Evolutionary conservation across 2,888 invertebrate genomes (phyloP), one percentile per base, ranked within the genome.

Genomic region (Spatulosminthurus flaviceps): DNA sequence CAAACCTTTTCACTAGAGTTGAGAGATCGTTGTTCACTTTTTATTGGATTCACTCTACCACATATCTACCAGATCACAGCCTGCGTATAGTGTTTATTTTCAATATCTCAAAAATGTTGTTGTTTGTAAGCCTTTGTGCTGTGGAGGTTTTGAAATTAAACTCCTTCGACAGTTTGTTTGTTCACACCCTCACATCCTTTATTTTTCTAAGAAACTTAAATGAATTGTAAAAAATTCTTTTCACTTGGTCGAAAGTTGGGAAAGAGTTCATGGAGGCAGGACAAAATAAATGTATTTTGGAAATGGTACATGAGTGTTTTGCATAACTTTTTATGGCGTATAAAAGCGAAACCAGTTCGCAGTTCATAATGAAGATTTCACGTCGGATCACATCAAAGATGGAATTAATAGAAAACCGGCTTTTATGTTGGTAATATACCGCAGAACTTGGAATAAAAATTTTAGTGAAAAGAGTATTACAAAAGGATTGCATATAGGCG

Each of bases 311-410:
- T 5, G 29, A 67, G 28, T 28, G 16, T 7, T 67, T 28, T 67
- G 26, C 19, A 67, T 21, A 26, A n/a, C 16, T 24, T 28, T 67
- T 13, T 24, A 28, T 67, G 26, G 29, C 28, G 19, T 67, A 13
- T 28, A n/a, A 28, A 67, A 26, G 2, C 16, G 16, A 51, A 51
- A 51, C 51, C 51, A 51, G 51, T 51, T 51, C n/a, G 51, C 51
- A 51, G 51, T 51, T n/a, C 16, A n/a, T 64, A 22, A 22, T n/a
- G 7, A 64, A 64, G n/a, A 67, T 67, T 67, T 67, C n/a, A 19
- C 29, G 28, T 67, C 67, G 67, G 67, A 19, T 67, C 26, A 67
- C 28, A 67, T 67, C 67, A 67, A 67, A 67, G 67, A 29, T 67
- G 28, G 5, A 67, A 29, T 19, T 13, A 67, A n/a, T 67, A 26